Conservation (phyloP, 2,888 invertebrate species). For the Dasysyrphus albostriatus region DNA sequence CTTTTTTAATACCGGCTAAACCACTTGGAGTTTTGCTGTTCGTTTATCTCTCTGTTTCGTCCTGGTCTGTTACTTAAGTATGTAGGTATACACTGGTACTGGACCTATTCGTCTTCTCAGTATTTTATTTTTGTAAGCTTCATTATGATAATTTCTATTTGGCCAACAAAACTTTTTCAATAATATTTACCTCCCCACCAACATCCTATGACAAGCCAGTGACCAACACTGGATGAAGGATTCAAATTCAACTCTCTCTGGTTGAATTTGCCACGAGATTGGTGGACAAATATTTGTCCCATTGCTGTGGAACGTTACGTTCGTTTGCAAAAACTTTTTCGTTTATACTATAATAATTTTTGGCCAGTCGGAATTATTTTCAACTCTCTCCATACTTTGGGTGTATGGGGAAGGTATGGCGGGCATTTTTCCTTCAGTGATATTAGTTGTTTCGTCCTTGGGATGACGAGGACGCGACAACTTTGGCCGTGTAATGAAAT, state of each 20-base stretch:
- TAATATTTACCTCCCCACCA: constrained; percentile 59
- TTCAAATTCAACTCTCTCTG: constrained; percentile 8
- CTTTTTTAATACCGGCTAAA: constrained; percentile 60
- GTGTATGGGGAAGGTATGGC: background rate
- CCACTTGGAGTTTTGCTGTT: constrained; percentile 7
- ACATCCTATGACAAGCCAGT: background rate
- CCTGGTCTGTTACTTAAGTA: no score
- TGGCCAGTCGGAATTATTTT: constrained; percentile 10
- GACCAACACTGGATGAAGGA: constrained; percentile 19
- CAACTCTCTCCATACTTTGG: background rate
- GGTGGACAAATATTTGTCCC: constrained; percentile 63
- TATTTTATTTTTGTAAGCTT: constrained; percentile 41
- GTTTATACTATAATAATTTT: constrained; percentile 20
- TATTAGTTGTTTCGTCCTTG: constrained; percentile 9
- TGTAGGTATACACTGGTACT: background rate
- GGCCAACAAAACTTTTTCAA: constrained; percentile 67
- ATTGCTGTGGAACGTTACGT: constrained; percentile 51
- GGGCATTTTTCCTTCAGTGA: constrained; percentile 23
- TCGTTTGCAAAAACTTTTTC: constrained; percentile 31
- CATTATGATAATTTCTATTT: constrained; percentile 73
- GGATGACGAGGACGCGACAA: constrained; percentile 10
- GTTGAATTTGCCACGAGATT: constrained; percentile 45
- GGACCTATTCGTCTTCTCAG: background rate
- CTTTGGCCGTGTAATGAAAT: constrained; percentile 50
- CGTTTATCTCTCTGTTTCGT: background rate